Conservation (phyloP, 2,113 vertebrate species). For the Nipponia nippon region DNA sequence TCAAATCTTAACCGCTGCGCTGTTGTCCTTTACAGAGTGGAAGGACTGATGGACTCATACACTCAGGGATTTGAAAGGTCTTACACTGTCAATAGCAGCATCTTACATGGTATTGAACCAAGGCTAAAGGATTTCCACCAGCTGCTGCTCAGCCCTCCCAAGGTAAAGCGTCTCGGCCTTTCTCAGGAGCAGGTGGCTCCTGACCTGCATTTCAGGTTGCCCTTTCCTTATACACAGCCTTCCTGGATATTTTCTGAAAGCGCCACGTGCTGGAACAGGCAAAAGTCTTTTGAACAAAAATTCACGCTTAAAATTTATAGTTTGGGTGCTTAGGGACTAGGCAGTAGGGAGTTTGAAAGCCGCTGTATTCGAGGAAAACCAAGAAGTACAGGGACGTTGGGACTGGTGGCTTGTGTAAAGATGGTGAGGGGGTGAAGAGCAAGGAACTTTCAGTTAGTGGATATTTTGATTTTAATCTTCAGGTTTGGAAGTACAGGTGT, state of each 20-base stretch:
- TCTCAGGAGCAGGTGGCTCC: not conserved
- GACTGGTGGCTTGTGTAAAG: not conserved
- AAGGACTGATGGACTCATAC: conserved; percentile 92
- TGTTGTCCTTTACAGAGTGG: conserved; percentile 75
- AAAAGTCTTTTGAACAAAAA: fast-evolving
- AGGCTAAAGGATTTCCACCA: conserved; percentile 95
- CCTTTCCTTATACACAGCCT: fast-evolving
- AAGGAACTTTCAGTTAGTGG: fast-evolving
- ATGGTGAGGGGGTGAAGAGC: not conserved
- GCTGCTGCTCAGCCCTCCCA: conserved; percentile 90
- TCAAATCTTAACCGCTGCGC: too few relatives aligned
- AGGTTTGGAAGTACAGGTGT: fast-evolving
- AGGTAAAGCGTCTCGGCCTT: conserved; percentile 69
- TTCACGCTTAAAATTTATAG: fast-evolving
- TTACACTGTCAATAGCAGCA: conserved; percentile 87
- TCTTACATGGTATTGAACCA: conserved; percentile 89
- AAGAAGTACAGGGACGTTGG: fast-evolving
- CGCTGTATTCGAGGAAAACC: fast-evolving
- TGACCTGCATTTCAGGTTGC: not conserved
- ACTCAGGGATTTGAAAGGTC: conserved; percentile 94
- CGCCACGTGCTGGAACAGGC: fast-evolving
- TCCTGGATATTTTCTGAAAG: not conserved
- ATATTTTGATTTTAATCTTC: not conserved
- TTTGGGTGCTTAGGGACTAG: fast-evolving
- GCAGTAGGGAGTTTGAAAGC: not conserved